Percentiles rank a stretch among this genome's conserved stretches.
phyloP scores from a whole-genome alignment of 2,797 vertebrate species.

The Peromyscus attwateri region DNA sequence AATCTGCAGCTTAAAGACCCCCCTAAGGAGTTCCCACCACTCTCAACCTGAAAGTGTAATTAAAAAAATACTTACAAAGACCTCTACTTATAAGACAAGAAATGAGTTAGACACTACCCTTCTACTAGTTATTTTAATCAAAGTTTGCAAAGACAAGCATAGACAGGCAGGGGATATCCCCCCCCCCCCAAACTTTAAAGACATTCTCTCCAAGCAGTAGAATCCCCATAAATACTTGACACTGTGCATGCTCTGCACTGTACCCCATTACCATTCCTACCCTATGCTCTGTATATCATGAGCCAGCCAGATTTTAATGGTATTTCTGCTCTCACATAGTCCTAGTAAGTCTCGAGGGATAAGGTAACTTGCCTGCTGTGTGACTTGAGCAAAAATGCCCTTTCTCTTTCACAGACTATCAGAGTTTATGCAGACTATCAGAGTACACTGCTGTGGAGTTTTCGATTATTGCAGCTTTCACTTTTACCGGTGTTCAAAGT shows the following conservation, averaged over 20 bases:
- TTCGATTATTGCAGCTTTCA: neutral
- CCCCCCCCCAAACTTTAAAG: neutral
- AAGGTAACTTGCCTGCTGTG: neutral
- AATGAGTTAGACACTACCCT: constrained; percentile 57
- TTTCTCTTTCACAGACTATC: neutral
- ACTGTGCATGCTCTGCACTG: neutral
- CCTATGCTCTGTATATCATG: neutral
- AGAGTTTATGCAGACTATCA: neutral
- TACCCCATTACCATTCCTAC: neutral
- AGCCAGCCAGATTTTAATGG: constrained; percentile 13
- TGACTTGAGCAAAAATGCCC: constrained; percentile 16
- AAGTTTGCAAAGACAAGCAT: constrained; percentile 55
- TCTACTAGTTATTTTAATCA: constrained; percentile 52
- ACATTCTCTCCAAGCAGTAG: neutral
- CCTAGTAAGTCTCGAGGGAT: neutral
- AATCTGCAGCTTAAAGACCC: constrained; percentile 77
- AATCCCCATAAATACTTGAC: neutral
- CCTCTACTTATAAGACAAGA: constrained; percentile 68
- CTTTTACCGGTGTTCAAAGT: constrained; percentile 29
- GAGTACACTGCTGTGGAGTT: neutral
- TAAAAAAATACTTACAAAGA: constrained; percentile 72
- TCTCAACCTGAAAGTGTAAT: constrained; percentile 73
- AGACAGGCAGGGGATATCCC: neutral
- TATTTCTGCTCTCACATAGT: neutral
- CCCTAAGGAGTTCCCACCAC: constrained; percentile 71